Evolutionary conservation across 1,140 invertebrate species (phyloP).

Genomic region (Apis florea): DNA sequence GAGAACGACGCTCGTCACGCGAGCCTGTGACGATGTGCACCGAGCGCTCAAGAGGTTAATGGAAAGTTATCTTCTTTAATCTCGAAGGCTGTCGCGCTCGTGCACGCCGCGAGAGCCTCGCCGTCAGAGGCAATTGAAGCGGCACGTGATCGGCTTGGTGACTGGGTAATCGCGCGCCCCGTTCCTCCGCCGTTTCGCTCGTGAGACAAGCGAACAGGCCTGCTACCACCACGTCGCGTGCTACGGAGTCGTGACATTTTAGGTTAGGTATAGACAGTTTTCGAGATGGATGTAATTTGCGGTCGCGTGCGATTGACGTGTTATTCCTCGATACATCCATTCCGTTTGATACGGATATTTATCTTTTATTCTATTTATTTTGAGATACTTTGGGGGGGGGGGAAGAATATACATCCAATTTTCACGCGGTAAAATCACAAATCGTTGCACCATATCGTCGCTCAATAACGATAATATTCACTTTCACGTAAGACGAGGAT

Average conservation of each 20-base stretch:
- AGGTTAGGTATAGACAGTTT: neutral
- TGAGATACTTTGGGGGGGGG: too few relatives aligned
- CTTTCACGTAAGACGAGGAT: too few relatives aligned
- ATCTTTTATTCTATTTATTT: too few relatives aligned
- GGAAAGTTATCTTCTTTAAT: conserved; percentile 53
- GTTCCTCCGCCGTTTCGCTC: neutral
- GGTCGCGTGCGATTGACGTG: neutral
- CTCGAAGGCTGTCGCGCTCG: conserved; percentile 49
- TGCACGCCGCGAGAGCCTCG: conserved; percentile 17
- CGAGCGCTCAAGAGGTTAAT: conserved; percentile 41
- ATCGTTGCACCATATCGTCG: too few relatives aligned
- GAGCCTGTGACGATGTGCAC: conserved; percentile 10
- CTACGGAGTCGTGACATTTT: neutral
- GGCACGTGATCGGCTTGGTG: conserved; percentile 41
- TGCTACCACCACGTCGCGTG: conserved; percentile 4
- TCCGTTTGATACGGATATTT: too few relatives aligned
- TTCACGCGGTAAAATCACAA: too few relatives aligned
- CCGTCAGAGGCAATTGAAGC: conserved; percentile 38
- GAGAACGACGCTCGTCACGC: conserved; percentile 42
- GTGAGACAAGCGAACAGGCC: too few relatives aligned
- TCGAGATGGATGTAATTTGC: neutral
- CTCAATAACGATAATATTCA: too few relatives aligned
- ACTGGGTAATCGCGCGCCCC: conserved; percentile 12
- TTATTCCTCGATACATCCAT: neutral
- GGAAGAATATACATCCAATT: too few relatives aligned